These are phyloP conservation scores for Thalassophryne amazonica DNA, from an alignment of 2,797 vertebrate genomes.

Conservation along the genomic window DNA sequence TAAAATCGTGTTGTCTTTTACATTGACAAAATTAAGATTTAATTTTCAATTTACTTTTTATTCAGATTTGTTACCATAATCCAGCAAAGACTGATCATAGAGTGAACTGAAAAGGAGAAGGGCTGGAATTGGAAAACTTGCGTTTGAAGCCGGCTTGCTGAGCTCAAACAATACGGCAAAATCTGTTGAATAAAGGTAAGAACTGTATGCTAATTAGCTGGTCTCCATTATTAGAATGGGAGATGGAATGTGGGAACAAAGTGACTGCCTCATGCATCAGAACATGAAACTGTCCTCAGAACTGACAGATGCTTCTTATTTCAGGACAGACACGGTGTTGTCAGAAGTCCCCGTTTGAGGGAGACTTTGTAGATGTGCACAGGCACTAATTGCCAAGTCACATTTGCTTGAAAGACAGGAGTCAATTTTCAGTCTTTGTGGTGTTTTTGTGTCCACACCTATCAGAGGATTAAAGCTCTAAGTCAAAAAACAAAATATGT, in stretches of 20 bases:
- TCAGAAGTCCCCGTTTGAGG: slow-evolving; percentile 81
- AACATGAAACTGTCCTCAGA: slow-evolving; percentile 83
- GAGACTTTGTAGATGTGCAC: slow-evolving; percentile 76
- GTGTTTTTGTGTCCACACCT: slow-evolving; percentile 69
- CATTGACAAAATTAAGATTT: slow-evolving; percentile 11
- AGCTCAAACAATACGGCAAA: slow-evolving; percentile 64
- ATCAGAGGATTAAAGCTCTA: slow-evolving; percentile 69
- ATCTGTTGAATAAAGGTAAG: slow-evolving; percentile 75
- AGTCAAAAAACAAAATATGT: slow-evolving; percentile 71
- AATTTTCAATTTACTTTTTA: slow-evolving; percentile 17
- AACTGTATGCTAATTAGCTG: slow-evolving; percentile 79
- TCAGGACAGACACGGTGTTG: slow-evolving; percentile 74
- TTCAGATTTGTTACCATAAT: slow-evolving; percentile 44
- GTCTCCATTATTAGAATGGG: slow-evolving; percentile 78
- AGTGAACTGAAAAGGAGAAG: slow-evolving; percentile 43
- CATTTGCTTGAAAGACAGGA: slow-evolving; percentile 77
- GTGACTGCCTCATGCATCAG: slow-evolving; percentile 74
- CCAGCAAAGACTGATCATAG: slow-evolving; percentile 53
- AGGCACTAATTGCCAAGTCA: slow-evolving; percentile 83
- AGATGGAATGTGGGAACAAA: slow-evolving; percentile 79
- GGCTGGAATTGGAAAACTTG: slow-evolving; percentile 53
- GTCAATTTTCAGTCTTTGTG: slow-evolving; percentile 75
- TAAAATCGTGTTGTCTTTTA: slow-evolving; percentile 29
- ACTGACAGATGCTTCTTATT: slow-evolving; percentile 85
- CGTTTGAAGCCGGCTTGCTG: slow-evolving; percentile 65